Base-by-base conservation (phyloP, 2,113 vertebrate species). In the Plecotus auritus region DNA sequence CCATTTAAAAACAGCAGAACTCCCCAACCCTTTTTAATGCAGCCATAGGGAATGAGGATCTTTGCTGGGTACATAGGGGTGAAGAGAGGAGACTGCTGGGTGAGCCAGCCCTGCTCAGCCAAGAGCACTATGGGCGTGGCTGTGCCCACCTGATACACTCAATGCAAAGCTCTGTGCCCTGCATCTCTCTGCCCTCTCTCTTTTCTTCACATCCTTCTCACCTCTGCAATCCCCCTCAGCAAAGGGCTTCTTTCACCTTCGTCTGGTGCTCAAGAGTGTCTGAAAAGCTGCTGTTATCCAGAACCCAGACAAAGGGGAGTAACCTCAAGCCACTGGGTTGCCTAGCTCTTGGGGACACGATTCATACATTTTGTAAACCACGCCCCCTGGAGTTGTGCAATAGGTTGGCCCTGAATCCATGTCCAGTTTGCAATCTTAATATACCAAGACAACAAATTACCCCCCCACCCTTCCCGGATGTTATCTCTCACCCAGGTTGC, bases 21-120 rank as follows among this genome's bases (percentile, higher is more conserved):
- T 49, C n/a, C 14, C n/a, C 13, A 5, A 10, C 13, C 9, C 4
- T 42, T 61, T 13, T 45, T 20, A 47, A 22, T 5, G 49, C 13
- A 40, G 32, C 45, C 61, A 9, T 2, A 16, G 35, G 54, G 45
- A 82, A 30, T 26, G 56, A 28, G 0, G 10, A 9, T 70, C 61
- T 64, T 23, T 49, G 30, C 28, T 56, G 61, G 30, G 12, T 35
- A 70, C 12, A 5, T 0, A 0, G 9, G 7, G 20, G 10, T 84
- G 32, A 59, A 74, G 10, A 28, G 51, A 47, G 87, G n/a, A 18
- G 37, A 14, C 17, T 16, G 17, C 28, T 69, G 28, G 35, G 20
- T 40, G 16, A 56, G 40, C 26, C 18, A 3, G 54, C 28, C 1
- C n/a, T 20, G n/a, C n/a, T 40, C 4, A 1, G 23, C 17, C 3